Conservation (phyloP, 2,888 invertebrate genomes). For the Biston stratarius region DNA sequence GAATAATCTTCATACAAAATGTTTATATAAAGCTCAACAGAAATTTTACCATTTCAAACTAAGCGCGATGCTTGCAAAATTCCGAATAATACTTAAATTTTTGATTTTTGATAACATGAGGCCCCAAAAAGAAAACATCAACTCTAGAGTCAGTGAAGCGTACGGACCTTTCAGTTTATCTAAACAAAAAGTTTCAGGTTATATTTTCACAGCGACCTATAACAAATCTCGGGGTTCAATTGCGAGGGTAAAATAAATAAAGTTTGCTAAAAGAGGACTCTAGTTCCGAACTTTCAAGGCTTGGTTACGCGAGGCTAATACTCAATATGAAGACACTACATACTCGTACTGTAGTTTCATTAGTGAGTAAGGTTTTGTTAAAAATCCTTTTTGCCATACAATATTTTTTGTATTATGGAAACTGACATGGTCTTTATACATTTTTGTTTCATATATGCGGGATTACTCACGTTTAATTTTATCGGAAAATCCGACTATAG, state of each 20-base stretch:
- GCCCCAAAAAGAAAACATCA: slow-evolving; percentile 16
- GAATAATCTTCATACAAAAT: too few relatives aligned
- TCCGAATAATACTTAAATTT: background rate
- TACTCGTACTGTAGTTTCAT: background rate
- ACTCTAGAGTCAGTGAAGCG: slow-evolving; percentile 13
- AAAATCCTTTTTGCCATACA: too few relatives aligned
- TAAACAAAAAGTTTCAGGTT: slow-evolving; percentile 47
- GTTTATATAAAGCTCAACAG: too few relatives aligned
- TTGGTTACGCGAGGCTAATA: slow-evolving; percentile 5
- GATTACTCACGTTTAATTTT: too few relatives aligned
- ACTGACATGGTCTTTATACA: too few relatives aligned
- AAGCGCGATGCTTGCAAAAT: background rate
- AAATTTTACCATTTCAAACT: too few relatives aligned
- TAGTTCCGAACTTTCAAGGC: slow-evolving; percentile 43
- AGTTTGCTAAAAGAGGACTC: slow-evolving; percentile 48
- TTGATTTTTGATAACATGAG: background rate
- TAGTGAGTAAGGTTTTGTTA: too few relatives aligned
- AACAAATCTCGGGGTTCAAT: slow-evolving; percentile 50
- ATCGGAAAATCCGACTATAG: too few relatives aligned
- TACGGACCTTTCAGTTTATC: slow-evolving; percentile 27
- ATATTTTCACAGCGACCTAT: slow-evolving; percentile 52
- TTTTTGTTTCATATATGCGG: too few relatives aligned
- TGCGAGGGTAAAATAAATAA: slow-evolving; percentile 54
- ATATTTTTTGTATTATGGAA: too few relatives aligned
- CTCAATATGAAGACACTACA: background rate